phyloP scores from a whole-genome alignment of 2,113 vertebrate species.

The Psittacara wagleri region DNA sequence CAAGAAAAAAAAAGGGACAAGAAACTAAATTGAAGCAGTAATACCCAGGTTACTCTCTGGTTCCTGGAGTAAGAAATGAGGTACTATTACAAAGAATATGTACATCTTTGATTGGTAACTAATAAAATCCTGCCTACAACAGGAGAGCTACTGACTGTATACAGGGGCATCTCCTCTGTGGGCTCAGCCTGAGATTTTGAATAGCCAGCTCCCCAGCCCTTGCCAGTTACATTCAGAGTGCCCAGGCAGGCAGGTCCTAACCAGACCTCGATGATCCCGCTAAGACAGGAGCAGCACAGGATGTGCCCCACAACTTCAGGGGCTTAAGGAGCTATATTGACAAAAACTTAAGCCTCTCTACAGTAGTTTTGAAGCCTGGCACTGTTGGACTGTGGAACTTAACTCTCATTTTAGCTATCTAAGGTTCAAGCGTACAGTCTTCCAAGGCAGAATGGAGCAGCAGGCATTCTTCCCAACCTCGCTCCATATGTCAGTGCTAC shows the following conservation, averaged over 20 bases:
- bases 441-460: not conserved
- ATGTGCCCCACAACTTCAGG: not conserved
- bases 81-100: not conserved
- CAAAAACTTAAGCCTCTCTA: not conserved
- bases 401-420: not conserved
- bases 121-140: not conserved
- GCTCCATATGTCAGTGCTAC: rapidly evolving
- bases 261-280: not conserved
- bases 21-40: not conserved
- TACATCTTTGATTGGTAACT: not conserved
- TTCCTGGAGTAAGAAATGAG: not conserved
- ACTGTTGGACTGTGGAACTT: not conserved
- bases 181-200: not conserved
- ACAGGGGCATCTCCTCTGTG: not conserved
- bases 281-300: not conserved
- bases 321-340: not conserved
- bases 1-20: not conserved
- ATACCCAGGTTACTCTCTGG: not conserved
- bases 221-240: rapidly evolving
- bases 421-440: not conserved
- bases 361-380: not conserved
- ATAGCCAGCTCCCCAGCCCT: not conserved
- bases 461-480: not conserved
- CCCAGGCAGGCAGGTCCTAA: not conserved
- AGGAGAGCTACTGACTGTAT: not conserved